These are phyloP conservation scores for Antrozous pallidus DNA, from an alignment of 2,797 vertebrate species.

Conservation along the genomic window DNA sequence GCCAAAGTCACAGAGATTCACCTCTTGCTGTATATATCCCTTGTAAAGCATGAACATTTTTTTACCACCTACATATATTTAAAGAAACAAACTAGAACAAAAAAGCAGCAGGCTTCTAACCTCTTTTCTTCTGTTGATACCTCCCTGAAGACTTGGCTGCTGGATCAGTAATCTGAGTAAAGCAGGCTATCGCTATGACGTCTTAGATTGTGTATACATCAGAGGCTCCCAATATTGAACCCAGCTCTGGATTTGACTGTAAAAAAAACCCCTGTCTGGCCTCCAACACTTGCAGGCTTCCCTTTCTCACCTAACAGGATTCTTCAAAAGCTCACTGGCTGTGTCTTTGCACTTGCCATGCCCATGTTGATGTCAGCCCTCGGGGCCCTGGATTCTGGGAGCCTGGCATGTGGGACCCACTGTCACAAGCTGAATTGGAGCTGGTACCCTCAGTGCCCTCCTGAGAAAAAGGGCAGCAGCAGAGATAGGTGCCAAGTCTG, in stretches of 20 bases:
- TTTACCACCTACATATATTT: neutral
- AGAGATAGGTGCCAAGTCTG: neutral
- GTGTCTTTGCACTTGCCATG: neutral
- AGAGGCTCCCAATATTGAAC: neutral
- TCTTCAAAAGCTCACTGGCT: neutral
- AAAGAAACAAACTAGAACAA: neutral
- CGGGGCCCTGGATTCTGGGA: neutral
- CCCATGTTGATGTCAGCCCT: neutral
- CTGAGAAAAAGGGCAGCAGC: neutral
- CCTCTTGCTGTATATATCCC: neutral
- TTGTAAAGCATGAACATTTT: neutral
- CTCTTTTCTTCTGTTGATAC: neutral
- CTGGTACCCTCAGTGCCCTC: neutral
- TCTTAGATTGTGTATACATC: neutral
- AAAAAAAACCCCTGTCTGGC: too few species aligned
- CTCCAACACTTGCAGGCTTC: neutral
- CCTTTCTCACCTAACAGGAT: neutral
- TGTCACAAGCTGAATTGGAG: neutral
- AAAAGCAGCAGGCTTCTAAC: neutral
- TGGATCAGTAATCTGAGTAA: neutral
- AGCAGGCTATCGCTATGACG: accelerated
- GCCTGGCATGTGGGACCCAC: too few species aligned
- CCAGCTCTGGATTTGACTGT: neutral
- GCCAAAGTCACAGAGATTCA: neutral
- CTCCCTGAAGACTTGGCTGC: neutral